These are phyloP conservation scores for Tragelaphus scriptus DNA, from an alignment of 2,113 vertebrate species.

Conservation along the genomic window DNA sequence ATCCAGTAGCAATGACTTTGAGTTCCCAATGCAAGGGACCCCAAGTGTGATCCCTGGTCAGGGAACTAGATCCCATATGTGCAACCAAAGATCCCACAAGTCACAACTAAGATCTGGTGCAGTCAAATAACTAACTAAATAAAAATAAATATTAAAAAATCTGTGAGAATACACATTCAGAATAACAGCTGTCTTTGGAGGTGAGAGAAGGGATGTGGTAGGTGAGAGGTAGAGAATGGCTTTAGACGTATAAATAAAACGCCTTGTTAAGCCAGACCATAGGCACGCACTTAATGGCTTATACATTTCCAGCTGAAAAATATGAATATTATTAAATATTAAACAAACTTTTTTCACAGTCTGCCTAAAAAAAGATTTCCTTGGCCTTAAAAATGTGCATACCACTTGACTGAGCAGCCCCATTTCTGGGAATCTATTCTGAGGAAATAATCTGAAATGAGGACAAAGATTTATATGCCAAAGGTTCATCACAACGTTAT, in stretches of 20 bases:
- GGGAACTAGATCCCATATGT: neutral
- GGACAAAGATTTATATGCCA: neutral
- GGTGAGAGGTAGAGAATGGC: neutral
- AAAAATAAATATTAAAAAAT: neutral
- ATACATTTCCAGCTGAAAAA: neutral
- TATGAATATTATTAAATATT: conserved; percentile 26
- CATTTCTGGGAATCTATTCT: conserved; percentile 9
- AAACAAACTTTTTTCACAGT: neutral
- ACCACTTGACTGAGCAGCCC: neutral
- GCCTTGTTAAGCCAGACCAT: neutral
- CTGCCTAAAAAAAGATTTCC: neutral
- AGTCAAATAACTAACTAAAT: neutral
- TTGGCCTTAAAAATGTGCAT: conserved; percentile 10
- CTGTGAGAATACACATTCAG: neutral
- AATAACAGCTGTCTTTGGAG: neutral
- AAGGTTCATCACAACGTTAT: neutral
- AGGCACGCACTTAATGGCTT: neutral
- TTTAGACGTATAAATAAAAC: neutral
- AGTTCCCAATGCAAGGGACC: neutral
- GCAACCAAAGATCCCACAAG: neutral
- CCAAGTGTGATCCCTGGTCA: neutral
- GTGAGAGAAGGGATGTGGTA: neutral
- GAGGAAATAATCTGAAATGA: neutral
- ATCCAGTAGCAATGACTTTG: neutral
- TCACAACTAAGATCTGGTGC: neutral